Conservation (phyloP, 2,888 invertebrate genomes). For the Caenorhabditis sinica region DNA sequence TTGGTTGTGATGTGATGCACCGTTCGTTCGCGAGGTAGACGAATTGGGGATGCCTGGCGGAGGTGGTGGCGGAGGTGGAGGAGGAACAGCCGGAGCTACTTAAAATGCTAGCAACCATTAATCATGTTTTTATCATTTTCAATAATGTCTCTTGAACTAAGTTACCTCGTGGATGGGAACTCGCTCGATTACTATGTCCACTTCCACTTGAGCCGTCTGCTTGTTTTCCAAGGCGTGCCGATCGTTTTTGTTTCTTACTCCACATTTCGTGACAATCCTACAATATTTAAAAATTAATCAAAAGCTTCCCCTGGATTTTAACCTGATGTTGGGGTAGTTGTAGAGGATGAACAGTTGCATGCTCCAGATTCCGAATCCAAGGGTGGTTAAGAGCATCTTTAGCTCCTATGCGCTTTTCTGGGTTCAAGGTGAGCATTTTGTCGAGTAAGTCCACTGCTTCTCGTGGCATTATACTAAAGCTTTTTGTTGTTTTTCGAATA, state of each 20-base stretch:
- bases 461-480: constrained; percentile 86
- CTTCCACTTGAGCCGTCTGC: constrained; percentile 44
- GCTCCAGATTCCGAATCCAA: constrained; percentile 94
- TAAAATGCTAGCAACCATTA: neutral
- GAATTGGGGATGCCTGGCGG: neutral
- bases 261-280: constrained; percentile 99
- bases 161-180: constrained; percentile 48
- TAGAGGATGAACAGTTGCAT: constrained; percentile 87
- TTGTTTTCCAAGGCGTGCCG: constrained; percentile 43
- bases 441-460: constrained; percentile 80
- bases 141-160: neutral
- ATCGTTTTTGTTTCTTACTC: constrained; percentile 89
- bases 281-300: neutral
- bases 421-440: constrained; percentile 95
- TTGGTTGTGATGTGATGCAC: constrained; percentile 14
- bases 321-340: constrained; percentile 86
- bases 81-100: constrained; percentile 9
- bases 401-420: constrained; percentile 93
- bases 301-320: neutral
- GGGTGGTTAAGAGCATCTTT: constrained; percentile 94
- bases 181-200: constrained; percentile 42
- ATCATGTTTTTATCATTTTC: neutral
- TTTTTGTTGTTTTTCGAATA: neutral
- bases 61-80: constrained; percentile 7
- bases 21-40: constrained; percentile 11